phyloP scores from a whole-genome alignment of 2,888 invertebrate genomes.

The Hydraecia micacea region DNA sequence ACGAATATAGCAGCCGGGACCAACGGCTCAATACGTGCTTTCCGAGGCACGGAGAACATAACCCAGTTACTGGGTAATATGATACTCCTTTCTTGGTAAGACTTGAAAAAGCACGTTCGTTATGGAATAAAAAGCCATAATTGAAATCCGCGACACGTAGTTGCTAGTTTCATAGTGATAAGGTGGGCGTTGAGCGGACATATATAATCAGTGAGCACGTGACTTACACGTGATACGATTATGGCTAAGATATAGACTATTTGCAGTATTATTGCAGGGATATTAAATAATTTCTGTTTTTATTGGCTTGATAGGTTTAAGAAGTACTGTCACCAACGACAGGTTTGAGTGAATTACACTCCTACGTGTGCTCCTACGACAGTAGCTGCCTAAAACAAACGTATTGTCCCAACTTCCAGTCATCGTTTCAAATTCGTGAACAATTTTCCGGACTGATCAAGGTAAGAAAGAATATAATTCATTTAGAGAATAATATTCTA shows the following conservation, averaged over 20 bases:
- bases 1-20: background rate
- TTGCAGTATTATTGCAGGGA: background rate
- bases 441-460: background rate
- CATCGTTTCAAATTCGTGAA: background rate
- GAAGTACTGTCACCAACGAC: background rate
- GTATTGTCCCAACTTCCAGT: background rate
- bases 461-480: background rate
- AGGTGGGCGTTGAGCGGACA: conserved; percentile 42
- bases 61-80: background rate
- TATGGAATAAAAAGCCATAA: conserved; percentile 24
- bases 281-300: background rate
- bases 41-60: background rate
- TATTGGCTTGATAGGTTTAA: background rate
- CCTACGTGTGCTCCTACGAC: background rate
- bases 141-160: conserved; percentile 22
- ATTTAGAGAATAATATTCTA: too few species aligned
- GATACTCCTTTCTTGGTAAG: background rate
- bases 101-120: conserved; percentile 11
- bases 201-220: conserved; percentile 36
- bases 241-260: conserved; percentile 12
- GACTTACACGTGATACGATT: conserved; percentile 33
- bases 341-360: background rate
- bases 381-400: background rate
- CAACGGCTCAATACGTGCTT: too few species aligned
- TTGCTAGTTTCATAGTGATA: conserved; percentile 46